Evolutionary conservation across 1,140 invertebrate genomes (phyloP), one percentile per base, ranked within the genome.

Genomic region (Adoxophyes honmai): DNA sequence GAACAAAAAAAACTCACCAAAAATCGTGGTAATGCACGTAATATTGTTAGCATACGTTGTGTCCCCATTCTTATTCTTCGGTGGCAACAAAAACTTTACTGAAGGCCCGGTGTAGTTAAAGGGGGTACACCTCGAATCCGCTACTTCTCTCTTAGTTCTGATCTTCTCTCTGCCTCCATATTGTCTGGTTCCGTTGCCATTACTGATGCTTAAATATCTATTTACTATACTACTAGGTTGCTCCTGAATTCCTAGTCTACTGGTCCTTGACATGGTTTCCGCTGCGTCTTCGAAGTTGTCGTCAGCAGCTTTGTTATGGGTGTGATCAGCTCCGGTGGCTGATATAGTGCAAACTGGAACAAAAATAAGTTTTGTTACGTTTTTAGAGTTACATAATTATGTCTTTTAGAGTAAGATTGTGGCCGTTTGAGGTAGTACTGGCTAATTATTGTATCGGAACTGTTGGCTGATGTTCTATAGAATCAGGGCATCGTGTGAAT

Each of bases 291-390:
- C 21, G 6, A 28, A 28, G 2, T 3, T 3, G 2, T 28, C 15
- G 16, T 33, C 42, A 28, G n/a, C 7, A 14, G 0, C 11, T 18
- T 21, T 10, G n/a, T 5, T 28, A 18, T 10, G 6, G 4, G 14
- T n/a, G 21, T 48, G 42, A 48, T 48, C 42, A 48, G 42, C 42
- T 48, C n/a, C 16, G 5, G 18, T 16, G 16, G 39, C 11, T 13
- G 42, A 11, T 16, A 48, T n/a, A n/a, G 28, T 21, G 42, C 10
- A 48, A 48, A 18, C 42, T 48, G 42, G 10, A 48, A 48, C 42
- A 48, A 48, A 48, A 18, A 48, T 0, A 44, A 5, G 11, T 13
- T 11, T 11, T n/a, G n/a, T n/a, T n/a, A 28, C 21, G 21, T 28
- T 28, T 28, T 28, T 28, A 28, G 11, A 37, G 36, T 37, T 37